Conservation (phyloP, 2,888 invertebrate genomes). For the Drosophila lutescens region DNA sequence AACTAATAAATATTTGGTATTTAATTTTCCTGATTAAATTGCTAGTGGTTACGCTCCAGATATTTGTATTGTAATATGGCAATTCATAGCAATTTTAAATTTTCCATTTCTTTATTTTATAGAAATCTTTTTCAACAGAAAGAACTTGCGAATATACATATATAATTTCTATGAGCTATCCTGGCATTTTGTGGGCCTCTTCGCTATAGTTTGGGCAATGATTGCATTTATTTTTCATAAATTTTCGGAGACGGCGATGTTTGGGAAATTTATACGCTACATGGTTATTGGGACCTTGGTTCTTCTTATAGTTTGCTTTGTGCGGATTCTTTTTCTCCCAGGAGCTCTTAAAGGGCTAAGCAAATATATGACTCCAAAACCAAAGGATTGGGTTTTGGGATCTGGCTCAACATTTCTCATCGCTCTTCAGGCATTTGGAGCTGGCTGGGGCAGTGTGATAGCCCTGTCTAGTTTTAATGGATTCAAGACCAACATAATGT, state of each 20-base stretch:
- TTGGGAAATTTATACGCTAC: slow-evolving; percentile 72
- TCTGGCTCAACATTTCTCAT: slow-evolving; percentile 49
- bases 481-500: slow-evolving; percentile 89
- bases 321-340: slow-evolving; percentile 76
- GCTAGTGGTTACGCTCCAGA: too few relatives aligned
- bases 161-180: slow-evolving; percentile 51
- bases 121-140: slow-evolving; percentile 19
- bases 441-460: slow-evolving; percentile 92
- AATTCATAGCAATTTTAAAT: too few relatives aligned
- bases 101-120: too few relatives aligned
- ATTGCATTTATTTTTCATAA: slow-evolving; percentile 66
- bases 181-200: slow-evolving; percentile 68
- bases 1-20: too few relatives aligned
- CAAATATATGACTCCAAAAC: slow-evolving; percentile 39
- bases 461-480: slow-evolving; percentile 93
- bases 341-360: slow-evolving; percentile 57
- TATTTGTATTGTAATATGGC: too few relatives aligned
- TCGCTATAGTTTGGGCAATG: slow-evolving; percentile 64
- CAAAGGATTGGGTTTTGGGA: not conserved
- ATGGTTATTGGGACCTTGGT: slow-evolving; percentile 54
- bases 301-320: slow-evolving; percentile 61
- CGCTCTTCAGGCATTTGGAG: slow-evolving; percentile 91
- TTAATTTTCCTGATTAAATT: too few relatives aligned
- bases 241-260: slow-evolving; percentile 70
- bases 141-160: accelerated